These are phyloP conservation scores for Anolis apletophallus DNA, from an alignment of 2,797 vertebrate genomes.

Conservation along the genomic window DNA sequence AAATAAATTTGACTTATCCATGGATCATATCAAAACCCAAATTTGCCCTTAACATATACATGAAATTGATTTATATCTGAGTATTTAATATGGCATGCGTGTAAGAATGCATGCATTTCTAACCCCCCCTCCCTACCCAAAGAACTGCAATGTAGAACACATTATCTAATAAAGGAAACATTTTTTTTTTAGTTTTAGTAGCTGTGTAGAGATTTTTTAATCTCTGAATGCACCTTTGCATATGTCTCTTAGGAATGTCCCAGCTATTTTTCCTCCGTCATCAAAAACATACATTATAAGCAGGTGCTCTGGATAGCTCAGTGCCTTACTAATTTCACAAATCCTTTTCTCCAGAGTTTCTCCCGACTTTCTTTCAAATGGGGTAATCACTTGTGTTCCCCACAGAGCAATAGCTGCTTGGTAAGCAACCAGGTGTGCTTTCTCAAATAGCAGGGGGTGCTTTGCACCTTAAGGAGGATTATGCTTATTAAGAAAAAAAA, in stretches of 20 bases:
- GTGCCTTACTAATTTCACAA: constrained; percentile 14
- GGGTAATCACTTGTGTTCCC: constrained; percentile 1
- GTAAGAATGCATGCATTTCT: background rate
- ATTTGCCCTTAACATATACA: no score
- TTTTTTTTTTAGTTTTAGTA: background rate
- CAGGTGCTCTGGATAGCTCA: constrained; percentile 37
- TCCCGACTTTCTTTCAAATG: background rate
- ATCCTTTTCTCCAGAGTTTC: background rate
- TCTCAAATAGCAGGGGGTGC: constrained; percentile 14
- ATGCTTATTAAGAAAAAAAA: constrained; percentile 22
- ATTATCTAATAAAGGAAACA: background rate
- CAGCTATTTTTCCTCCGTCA: background rate
- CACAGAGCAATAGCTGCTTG: constrained; percentile 15
- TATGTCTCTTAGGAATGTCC: background rate
- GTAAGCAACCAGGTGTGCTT: constrained; percentile 30
- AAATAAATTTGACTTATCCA: no score
- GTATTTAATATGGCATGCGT: background rate
- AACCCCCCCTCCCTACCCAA: background rate
- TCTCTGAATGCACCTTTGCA: background rate
- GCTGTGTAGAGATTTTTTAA: background rate
- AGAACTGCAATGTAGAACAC: background rate
- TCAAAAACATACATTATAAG: constrained; percentile 12
- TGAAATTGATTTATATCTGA: no score
- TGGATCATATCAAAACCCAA: no score
- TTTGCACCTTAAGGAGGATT: constrained; percentile 27